Percentiles rank a stretch among this genome's conserved stretches.
phyloP scores from a whole-genome alignment of 2,113 vertebrate genomes.

The Dinomys branickii region DNA sequence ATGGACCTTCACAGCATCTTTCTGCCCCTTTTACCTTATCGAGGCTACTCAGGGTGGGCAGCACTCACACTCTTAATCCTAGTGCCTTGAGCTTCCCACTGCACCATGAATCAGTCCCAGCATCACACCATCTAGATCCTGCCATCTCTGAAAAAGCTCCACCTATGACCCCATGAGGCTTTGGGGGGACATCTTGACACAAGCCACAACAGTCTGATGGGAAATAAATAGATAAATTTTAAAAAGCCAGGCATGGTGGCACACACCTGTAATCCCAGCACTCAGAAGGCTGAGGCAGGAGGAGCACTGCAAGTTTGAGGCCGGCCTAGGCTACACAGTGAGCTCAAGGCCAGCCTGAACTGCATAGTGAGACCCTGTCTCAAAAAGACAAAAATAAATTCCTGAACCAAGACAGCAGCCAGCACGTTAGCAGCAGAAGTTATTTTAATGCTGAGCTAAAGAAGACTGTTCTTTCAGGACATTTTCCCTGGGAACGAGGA shows the following conservation, averaged over 20 bases:
- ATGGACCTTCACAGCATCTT: background rate
- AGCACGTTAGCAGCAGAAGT: background rate
- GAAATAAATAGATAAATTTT: too few species aligned
- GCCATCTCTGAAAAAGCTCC: background rate
- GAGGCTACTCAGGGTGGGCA: background rate
- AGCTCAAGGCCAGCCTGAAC: too few species aligned
- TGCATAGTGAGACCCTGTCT: too few species aligned
- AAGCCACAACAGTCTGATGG: background rate
- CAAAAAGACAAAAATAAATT: background rate
- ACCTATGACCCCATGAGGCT: background rate
- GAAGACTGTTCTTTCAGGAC: background rate
- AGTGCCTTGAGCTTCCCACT: background rate
- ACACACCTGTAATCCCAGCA: too few species aligned
- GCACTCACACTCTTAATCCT: background rate
- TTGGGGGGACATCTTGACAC: background rate
- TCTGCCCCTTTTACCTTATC: background rate
- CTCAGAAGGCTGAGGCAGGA: too few species aligned
- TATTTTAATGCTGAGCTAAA: background rate
- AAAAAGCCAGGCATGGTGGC: too few species aligned
- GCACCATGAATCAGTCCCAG: background rate
- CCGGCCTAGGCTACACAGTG: too few species aligned
- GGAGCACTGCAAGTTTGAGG: too few species aligned
- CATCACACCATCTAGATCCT: background rate
- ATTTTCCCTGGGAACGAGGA: background rate
- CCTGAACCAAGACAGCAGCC: too few species aligned